A percentile compares a stretch with the other conserved stretches of the same genome.
Evolutionary conservation across 2,113 vertebrate species (phyloP).

Genomic region (Ameiurus melas): DNA sequence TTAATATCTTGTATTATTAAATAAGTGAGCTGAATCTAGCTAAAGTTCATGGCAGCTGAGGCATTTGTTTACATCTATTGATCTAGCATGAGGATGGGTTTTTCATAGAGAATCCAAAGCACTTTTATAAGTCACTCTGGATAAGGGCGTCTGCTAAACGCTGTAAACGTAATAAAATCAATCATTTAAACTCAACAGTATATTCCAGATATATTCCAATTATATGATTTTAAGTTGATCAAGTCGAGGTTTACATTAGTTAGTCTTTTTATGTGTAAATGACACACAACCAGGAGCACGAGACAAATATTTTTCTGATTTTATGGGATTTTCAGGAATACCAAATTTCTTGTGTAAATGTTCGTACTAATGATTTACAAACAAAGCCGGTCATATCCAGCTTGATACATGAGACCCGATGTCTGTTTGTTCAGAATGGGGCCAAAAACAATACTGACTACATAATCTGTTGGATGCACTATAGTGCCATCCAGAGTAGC

Average conservation of each 20-base stretch:
- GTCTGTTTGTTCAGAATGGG: not conserved
- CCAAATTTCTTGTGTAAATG: no score
- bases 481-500: no score
- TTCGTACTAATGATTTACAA: not conserved
- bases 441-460: not conserved
- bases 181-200: not conserved
- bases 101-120: not conserved
- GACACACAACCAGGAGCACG: not conserved
- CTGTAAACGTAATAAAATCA: not conserved
- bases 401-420: not conserved
- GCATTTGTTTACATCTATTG: not conserved
- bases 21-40: not conserved
- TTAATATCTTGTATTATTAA: no score
- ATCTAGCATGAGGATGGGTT: not conserved
- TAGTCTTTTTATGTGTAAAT: not conserved
- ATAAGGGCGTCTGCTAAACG: not conserved
- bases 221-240: not conserved
- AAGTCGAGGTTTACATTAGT: not conserved
- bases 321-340: not conserved
- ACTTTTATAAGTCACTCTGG: not conserved
- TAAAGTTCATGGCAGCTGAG: not conserved
- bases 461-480: no score
- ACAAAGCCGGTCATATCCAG: not conserved
- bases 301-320: not conserved
- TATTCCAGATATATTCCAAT: not conserved